These are phyloP conservation scores for Danio choprae DNA, from an alignment of 2,797 vertebrate species.

Conservation along the genomic window DNA sequence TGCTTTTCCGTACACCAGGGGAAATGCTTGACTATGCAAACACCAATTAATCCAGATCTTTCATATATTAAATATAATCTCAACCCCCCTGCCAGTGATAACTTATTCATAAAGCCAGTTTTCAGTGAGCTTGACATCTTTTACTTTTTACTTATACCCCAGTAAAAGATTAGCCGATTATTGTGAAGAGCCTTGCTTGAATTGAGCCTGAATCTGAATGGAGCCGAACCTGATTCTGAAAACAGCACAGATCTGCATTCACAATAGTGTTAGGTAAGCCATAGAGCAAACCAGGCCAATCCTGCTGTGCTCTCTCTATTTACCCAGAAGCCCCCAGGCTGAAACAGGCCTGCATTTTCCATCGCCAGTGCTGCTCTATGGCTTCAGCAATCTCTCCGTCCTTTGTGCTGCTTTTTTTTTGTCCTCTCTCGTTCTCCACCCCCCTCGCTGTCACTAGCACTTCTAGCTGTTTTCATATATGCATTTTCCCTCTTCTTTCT, in stretches of 20 bases:
- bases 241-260: constrained; percentile 12
- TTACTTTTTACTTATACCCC: not conserved
- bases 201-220: constrained; percentile 14
- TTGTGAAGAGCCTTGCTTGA: not conserved
- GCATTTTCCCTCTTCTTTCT: not conserved
- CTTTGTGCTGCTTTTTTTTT: constrained; percentile 21
- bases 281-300: constrained; percentile 46
- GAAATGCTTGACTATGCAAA: too few species aligned
- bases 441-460: constrained; percentile 21
- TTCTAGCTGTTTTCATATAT: constrained; percentile 21
- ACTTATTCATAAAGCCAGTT: not conserved
- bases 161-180: not conserved
- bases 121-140: not conserved
- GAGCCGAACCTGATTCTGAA: constrained; percentile 16
- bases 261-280: constrained; percentile 30
- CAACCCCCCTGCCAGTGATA: not conserved
- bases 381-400: constrained; percentile 40
- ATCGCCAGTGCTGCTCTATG: constrained; percentile 17
- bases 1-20: too few species aligned
- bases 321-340: constrained; percentile 43
- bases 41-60: too few species aligned
- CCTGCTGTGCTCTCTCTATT: constrained; percentile 27
- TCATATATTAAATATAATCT: constrained; percentile 1
- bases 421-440: not conserved
- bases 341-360: constrained; percentile 42